phyloP scores from a whole-genome alignment of 2,888 invertebrate species.

The Meta bourneti region DNA sequence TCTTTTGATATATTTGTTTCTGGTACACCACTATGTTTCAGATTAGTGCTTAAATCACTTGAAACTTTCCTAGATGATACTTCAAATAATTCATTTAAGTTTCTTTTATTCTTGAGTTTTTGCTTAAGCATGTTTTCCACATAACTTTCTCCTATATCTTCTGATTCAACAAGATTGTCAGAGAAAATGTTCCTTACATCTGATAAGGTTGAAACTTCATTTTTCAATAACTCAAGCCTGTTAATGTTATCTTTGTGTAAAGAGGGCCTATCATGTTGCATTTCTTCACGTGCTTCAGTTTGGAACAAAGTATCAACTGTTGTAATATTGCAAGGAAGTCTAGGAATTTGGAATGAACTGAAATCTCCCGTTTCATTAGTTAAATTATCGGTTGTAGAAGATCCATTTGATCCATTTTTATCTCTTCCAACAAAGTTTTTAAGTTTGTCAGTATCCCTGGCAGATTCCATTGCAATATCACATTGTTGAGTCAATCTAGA shows the following conservation, averaged over 20 bases:
- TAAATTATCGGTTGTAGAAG: not conserved
- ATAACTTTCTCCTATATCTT: not conserved
- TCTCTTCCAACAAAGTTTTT: not conserved
- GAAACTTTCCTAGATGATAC: not conserved
- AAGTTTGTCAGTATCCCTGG: not conserved
- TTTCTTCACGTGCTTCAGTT: not conserved
- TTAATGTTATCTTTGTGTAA: not conserved
- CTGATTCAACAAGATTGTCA: not conserved
- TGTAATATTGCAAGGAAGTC: not conserved
- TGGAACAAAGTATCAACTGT: not conserved
- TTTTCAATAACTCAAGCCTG: not conserved
- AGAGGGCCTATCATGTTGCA: not conserved
- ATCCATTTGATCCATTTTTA: not conserved
- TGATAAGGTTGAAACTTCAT: conserved; percentile 57
- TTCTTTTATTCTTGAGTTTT: not conserved
- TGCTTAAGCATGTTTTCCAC: not conserved
- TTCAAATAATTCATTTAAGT: not conserved
- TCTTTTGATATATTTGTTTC: not conserved
- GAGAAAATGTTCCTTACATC: conserved; percentile 35
- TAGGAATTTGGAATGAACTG: not conserved
- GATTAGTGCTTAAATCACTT: not conserved
- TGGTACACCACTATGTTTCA: not conserved
- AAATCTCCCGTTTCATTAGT: too few relatives aligned
- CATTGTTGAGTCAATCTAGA: not conserved
- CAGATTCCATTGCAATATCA: not conserved